phyloP scores from a whole-genome alignment of 2,888 invertebrate species.

The Galeopsomyia nigrocyanea region DNA sequence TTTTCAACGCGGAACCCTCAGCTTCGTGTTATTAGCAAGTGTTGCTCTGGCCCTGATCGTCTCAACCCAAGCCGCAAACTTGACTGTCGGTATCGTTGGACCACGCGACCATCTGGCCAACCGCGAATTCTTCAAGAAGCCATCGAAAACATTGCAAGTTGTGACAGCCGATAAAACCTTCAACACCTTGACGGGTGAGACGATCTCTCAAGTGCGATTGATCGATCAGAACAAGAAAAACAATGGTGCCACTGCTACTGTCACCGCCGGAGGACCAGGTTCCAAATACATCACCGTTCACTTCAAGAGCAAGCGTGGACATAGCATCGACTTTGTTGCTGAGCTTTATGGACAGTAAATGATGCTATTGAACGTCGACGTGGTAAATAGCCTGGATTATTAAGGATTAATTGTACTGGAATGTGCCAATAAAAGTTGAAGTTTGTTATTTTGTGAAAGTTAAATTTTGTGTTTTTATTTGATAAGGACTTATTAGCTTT shows the following conservation, averaged over 20 bases:
- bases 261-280: constrained; percentile 2
- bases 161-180: not conserved
- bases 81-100: not conserved
- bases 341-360: constrained; percentile 1
- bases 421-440: too few relatives aligned
- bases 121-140: not conserved
- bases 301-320: constrained; percentile 5
- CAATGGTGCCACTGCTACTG: constrained; percentile 3
- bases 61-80: not conserved
- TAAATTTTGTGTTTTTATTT: too few relatives aligned
- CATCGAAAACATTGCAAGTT: not conserved
- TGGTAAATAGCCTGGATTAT: too few relatives aligned
- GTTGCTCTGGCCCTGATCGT: not conserved
- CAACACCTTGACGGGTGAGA: not conserved
- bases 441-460: too few relatives aligned
- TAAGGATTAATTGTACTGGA: too few relatives aligned
- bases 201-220: constrained; percentile 3
- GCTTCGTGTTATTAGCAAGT: not conserved
- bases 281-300: not conserved
- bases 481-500: too few relatives aligned
- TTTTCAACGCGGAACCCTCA: too few relatives aligned
- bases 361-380: too few relatives aligned
- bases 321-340: not conserved
- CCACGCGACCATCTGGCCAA: not conserved
- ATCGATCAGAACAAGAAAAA: not conserved